These are phyloP conservation scores for Ophion costatus DNA, from an alignment of 2,888 invertebrate genomes.

Conservation along the genomic window DNA sequence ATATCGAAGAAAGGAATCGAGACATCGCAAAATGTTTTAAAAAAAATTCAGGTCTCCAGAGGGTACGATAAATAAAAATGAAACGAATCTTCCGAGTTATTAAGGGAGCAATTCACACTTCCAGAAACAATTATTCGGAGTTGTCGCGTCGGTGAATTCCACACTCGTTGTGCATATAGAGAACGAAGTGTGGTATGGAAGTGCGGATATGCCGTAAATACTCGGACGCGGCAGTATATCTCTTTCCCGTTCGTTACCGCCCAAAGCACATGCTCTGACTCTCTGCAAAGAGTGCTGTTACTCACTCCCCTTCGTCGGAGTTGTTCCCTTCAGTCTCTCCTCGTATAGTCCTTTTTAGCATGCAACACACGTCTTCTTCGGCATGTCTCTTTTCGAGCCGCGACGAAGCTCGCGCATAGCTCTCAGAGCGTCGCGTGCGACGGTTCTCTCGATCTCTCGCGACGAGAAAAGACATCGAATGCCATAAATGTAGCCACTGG, in stretches of 20 bases:
- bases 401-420: constrained; percentile 48
- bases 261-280: constrained; percentile 81
- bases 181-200: constrained; percentile 66
- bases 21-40: not conserved
- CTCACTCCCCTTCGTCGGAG: constrained; percentile 52
- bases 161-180: constrained; percentile 65
- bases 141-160: constrained; percentile 77
- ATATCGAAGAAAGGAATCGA: no score
- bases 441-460: constrained; percentile 13
- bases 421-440: constrained; percentile 49
- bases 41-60: not conserved
- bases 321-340: constrained; percentile 58
- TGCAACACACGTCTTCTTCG: constrained; percentile 59
- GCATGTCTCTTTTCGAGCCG: constrained; percentile 57
- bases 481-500: not conserved
- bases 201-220: constrained; percentile 83
- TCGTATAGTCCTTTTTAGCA: constrained; percentile 42
- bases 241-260: constrained; percentile 81
- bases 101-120: constrained; percentile 80
- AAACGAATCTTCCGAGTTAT: constrained; percentile 69
- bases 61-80: constrained; percentile 31
- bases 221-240: constrained; percentile 81
- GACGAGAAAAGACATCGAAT: constrained; percentile 21
- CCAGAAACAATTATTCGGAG: constrained; percentile 82
- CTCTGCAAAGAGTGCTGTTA: constrained; percentile 64